Evolutionary conservation across 2,888 invertebrate genomes (phyloP), one percentile per base, ranked within the genome.

Genomic region (Andrena camellia): DNA sequence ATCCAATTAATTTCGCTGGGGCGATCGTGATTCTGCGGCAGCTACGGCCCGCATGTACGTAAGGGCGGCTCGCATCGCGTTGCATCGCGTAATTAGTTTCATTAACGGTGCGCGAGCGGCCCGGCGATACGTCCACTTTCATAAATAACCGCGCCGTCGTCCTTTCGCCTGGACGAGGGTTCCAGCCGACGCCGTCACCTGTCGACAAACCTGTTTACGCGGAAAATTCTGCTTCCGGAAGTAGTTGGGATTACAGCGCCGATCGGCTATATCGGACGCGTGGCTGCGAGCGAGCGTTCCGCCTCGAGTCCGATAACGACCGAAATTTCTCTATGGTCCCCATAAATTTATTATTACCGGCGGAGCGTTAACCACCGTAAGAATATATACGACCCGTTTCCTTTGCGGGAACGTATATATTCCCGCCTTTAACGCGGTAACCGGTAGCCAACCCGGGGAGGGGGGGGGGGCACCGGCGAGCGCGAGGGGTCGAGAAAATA

Each of bases 1-100:
- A 87, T 87, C 81, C 85, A 86, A 87, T 87, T 87, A 87, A 87
- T 87, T 82, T 70, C 69, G 54, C 62, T 52, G 73, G 60, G 62
- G 76, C 81, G 81, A 79, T 84, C 82, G 80, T 83, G 83, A 86
- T 86, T 85, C 70, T 67, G 69, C 75, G 52, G 69, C 23, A 35
- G 70, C 33, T 73, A 52, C 67, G 20, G 10, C 35, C 66, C 31
- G 29, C 74, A 63, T 66, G 23, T 72, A 63, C 72, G 74, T 86
- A 85, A 86, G 86, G 57, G 83, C 70, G 48, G 70, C 73, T 86
- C 77, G 62, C 76, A 78, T 60, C 69, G 76, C 52, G 79, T 59
- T 31, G 52, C 62, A 71, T 71, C 78, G 78, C 75, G 77, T 87
- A 87, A 86, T 86, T 86, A 85, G 83, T 81, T 85, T 81, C 86